phyloP scores from a whole-genome alignment of 2,888 invertebrate genomes.

The Tetranychus piercei region DNA sequence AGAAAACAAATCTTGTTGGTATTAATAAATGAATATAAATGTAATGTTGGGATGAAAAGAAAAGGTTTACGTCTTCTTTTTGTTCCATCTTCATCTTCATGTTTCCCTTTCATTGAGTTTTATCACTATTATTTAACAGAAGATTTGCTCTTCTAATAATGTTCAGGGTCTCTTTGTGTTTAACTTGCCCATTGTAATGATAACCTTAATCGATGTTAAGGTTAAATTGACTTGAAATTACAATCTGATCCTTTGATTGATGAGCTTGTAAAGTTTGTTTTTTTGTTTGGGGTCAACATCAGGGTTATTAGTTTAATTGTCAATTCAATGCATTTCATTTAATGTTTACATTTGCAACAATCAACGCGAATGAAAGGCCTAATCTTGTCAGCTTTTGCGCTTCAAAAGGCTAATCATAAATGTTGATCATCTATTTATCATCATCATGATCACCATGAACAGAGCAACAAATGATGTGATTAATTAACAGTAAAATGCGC shows the following conservation, averaged over 20 bases:
- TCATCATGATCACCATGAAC: too few relatives aligned
- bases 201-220: constrained; percentile 1
- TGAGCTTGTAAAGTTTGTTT: not conserved
- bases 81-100: too few relatives aligned
- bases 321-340: not conserved
- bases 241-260: constrained; percentile 1
- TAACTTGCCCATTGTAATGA: not conserved
- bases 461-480: too few relatives aligned
- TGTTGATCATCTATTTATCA: not conserved
- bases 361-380: too few relatives aligned
- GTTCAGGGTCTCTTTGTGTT: too few relatives aligned
- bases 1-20: too few relatives aligned
- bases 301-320: not conserved
- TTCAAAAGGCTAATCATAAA: not conserved
- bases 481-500: too few relatives aligned
- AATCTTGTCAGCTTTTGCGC: not conserved
- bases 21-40: too few relatives aligned
- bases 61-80: too few relatives aligned
- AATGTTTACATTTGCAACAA: not conserved
- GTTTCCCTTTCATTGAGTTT: too few relatives aligned
- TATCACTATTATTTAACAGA: not conserved
- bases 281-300: not conserved
- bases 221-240: not conserved
- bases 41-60: too few relatives aligned
- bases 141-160: not conserved